phyloP scores from a whole-genome alignment of 2,888 invertebrate genomes.

The Lithophane socia region DNA sequence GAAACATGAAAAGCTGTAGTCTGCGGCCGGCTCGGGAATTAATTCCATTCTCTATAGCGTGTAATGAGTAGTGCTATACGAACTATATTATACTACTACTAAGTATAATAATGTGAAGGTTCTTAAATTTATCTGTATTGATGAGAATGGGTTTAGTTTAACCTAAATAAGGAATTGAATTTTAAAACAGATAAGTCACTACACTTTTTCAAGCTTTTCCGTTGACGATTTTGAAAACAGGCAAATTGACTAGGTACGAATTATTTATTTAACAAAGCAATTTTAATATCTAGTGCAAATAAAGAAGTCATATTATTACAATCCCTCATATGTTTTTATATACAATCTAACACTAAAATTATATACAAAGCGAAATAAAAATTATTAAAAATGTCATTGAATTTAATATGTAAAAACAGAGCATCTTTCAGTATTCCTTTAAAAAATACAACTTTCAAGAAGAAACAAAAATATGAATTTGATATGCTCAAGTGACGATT shows the following conservation, averaged over 20 bases:
- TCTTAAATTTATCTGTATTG: not conserved
- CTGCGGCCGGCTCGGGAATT: constrained; percentile 83
- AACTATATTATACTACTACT: constrained; percentile 14
- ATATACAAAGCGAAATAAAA: no score
- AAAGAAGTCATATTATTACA: not conserved
- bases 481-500: not conserved
- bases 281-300: not conserved
- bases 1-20: constrained; percentile 80
- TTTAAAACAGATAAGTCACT: no score
- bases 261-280: no score
- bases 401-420: not conserved
- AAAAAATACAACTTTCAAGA: not conserved
- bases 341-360: no score
- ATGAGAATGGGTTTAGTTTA: not conserved
- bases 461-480: not conserved
- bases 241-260: no score
- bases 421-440: no score
- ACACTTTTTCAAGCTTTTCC: no score
- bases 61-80: constrained; percentile 75
- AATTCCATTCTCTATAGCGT: constrained; percentile 82
- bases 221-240: no score
- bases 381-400: not conserved
- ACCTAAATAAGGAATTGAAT: no score
- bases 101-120: not conserved
- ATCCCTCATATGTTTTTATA: no score